These are phyloP conservation scores for Tenualosa ilisha DNA, from an alignment of 2,797 vertebrate genomes.

Conservation along the genomic window DNA sequence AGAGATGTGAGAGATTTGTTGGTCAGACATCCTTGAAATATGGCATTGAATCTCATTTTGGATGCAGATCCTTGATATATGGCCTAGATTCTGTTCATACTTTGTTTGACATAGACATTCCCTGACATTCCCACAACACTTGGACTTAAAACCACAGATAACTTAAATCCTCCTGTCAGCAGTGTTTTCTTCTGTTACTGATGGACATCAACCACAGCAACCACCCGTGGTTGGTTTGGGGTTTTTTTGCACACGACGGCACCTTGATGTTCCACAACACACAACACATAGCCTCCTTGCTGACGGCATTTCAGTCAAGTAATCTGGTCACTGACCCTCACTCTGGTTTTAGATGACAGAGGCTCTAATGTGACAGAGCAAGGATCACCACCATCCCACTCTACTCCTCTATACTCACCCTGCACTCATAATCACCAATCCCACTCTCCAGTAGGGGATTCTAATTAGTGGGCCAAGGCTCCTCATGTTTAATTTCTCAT, in stretches of 20 bases:
- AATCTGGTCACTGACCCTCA: conserved; percentile 1
- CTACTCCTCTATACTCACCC: no score
- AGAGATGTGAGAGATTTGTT: background rate
- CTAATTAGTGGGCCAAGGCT: background rate
- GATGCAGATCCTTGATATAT: background rate
- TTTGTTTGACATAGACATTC: background rate
- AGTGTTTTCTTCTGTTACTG: background rate
- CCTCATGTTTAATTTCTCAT: conserved; percentile 48
- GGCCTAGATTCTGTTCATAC: background rate
- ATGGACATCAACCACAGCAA: background rate
- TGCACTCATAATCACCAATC: background rate
- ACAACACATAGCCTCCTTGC: background rate
- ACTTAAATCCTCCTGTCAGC: background rate
- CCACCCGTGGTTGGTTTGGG: background rate
- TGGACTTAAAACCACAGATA: no score
- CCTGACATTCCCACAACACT: background rate
- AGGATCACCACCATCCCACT: background rate
- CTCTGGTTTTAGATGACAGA: background rate
- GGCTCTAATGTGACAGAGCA: conserved; percentile 5
- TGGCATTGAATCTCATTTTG: background rate
- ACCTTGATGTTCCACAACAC: background rate
- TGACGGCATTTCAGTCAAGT: background rate
- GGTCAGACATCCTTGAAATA: background rate
- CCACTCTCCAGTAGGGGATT: background rate
- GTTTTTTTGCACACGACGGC: background rate